A percentile compares a stretch with the other conserved stretches of the same genome.
These are phyloP conservation scores for Trissonchulus sp. DNA, from an alignment of 2,888 invertebrate genomes.

Conservation along the genomic window DNA sequence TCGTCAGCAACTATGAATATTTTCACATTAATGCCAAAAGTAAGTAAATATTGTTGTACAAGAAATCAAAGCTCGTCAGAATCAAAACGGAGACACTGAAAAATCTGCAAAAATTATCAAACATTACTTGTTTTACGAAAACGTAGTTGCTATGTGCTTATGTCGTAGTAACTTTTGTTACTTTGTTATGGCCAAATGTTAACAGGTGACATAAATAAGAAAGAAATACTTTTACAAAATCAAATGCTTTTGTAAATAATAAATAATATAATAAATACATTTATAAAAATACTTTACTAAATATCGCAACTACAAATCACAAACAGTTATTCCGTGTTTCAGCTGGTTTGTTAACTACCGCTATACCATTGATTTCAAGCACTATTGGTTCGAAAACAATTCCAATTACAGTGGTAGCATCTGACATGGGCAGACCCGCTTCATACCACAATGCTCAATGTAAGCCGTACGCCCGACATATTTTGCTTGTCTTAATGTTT, in stretches of 20 bases:
- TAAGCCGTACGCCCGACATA: not conserved
- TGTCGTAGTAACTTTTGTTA: too few species aligned
- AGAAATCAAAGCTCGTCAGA: too few species aligned
- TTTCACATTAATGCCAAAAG: constrained; percentile 13
- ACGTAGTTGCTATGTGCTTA: too few species aligned
- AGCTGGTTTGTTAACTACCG: not conserved
- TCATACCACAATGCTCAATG: not conserved
- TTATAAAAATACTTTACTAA: too few species aligned
- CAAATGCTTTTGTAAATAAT: too few species aligned
- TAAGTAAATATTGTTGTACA: not conserved
- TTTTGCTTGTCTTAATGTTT: too few species aligned
- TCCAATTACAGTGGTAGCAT: not conserved
- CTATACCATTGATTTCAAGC: not conserved
- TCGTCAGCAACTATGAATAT: not conserved
- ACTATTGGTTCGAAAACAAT: not conserved
- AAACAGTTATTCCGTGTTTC: too few species aligned
- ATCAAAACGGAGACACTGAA: too few species aligned
- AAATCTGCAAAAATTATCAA: too few species aligned
- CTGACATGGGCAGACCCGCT: not conserved
- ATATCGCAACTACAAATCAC: too few species aligned
- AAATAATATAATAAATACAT: too few species aligned
- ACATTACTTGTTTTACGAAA: too few species aligned
- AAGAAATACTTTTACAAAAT: not conserved
- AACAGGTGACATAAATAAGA: not conserved
- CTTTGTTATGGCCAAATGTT: not conserved